These are phyloP conservation scores for Trachops cirrhosus DNA, from an alignment of 2,797 vertebrate genomes.

Conservation along the genomic window DNA sequence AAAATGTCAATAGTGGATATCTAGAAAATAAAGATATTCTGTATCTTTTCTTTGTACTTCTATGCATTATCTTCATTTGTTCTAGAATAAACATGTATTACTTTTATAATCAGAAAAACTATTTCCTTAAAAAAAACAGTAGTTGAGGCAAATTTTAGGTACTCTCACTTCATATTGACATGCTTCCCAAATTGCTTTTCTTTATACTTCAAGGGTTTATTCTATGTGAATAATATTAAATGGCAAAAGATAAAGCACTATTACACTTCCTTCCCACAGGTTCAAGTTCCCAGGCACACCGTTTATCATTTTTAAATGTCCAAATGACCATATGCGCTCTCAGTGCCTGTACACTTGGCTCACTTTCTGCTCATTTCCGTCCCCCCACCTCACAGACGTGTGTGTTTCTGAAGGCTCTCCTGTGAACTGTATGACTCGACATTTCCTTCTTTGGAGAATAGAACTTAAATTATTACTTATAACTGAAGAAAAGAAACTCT, in stretches of 20 bases:
- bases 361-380: conserved; percentile 24
- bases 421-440: neutral
- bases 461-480: conserved; percentile 25
- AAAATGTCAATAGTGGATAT: neutral
- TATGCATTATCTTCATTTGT: conserved; percentile 22
- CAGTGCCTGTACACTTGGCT: neutral
- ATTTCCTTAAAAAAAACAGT: neutral
- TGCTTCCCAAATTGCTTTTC: neutral
- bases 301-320: conserved; percentile 21
- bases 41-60: neutral
- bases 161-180: neutral
- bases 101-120: conserved; percentile 22
- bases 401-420: conserved; percentile 26
- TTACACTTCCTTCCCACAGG: neutral
- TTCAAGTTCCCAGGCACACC: neutral
- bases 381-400: neutral
- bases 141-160: conserved; percentile 7
- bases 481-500: conserved; percentile 6
- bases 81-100: neutral
- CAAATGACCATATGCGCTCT: neutral
- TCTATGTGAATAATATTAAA: neutral
- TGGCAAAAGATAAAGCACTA: neutral
- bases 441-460: conserved; percentile 21
- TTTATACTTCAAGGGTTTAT: neutral
- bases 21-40: conserved; percentile 13